Conservation (phyloP, 2,113 vertebrate species). For the Orcinus orca region DNA sequence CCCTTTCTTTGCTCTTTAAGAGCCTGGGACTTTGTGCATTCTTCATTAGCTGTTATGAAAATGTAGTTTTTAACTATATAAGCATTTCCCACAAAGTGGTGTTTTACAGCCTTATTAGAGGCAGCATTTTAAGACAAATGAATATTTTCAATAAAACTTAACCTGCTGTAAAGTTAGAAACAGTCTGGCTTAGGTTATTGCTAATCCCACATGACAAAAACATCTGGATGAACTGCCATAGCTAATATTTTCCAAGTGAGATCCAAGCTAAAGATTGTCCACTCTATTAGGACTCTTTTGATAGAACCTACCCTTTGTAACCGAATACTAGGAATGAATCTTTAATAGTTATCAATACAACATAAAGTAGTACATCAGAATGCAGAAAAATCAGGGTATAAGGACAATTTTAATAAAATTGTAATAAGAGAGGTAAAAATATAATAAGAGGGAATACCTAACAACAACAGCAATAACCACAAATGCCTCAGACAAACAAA, state of each 20-base stretch:
- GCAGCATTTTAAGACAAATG: background rate
- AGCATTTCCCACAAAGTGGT: background rate
- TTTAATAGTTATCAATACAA: background rate
- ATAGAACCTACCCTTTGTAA: background rate
- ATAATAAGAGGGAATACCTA: background rate
- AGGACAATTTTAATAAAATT: constrained; percentile 48
- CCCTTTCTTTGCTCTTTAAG: background rate
- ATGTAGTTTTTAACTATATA: background rate
- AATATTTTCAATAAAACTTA: constrained; percentile 16
- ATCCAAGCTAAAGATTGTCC: background rate
- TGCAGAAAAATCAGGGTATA: background rate
- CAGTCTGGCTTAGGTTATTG: background rate
- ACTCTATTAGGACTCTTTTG: background rate
- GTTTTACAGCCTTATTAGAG: background rate
- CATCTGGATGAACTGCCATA: background rate
- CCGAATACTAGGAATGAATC: background rate
- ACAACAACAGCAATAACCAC: background rate
- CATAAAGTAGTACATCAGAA: background rate
- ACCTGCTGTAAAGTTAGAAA: background rate
- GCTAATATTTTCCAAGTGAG: background rate
- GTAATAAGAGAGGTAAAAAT: background rate
- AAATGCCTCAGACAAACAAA: background rate
- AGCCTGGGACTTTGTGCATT: background rate
- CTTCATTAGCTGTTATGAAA: constrained; percentile 16
- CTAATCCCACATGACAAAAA: background rate